These are phyloP conservation scores for Nothoprocta pentlandii DNA, from an alignment of 2,113 vertebrate genomes.

Conservation along the genomic window DNA sequence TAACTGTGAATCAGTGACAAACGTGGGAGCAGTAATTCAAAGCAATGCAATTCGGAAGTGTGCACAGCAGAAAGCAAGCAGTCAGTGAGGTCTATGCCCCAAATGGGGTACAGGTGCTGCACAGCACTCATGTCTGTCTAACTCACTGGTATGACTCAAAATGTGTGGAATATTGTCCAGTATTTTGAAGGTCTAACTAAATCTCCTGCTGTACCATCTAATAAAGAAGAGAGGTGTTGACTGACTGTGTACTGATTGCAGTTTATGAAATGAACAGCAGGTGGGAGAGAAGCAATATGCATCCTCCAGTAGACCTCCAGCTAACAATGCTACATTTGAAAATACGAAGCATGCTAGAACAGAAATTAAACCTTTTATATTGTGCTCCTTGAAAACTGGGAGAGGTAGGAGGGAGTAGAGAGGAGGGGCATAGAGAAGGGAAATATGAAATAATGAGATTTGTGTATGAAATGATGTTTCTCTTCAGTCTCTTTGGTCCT, in stretches of 20 bases:
- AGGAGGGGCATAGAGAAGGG: background rate
- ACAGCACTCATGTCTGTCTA: background rate
- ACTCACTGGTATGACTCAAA: background rate
- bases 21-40: background rate
- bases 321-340: conserved; percentile 3
- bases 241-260: conserved; percentile 60
- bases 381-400: background rate
- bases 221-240: conserved; percentile 57
- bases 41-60: background rate
- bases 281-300: conserved; percentile 71
- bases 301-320: conserved; percentile 51
- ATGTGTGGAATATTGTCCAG: background rate
- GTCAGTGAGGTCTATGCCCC: background rate
- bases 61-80: background rate
- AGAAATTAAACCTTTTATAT: conserved; percentile 32
- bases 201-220: conserved; percentile 41
- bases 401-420: background rate
- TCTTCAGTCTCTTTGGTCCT: background rate
- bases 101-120: background rate
- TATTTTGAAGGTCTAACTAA: conserved; percentile 15
- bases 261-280: conserved; percentile 73
- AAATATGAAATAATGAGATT: conserved; percentile 3
- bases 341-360: background rate
- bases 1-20: rapidly evolving
- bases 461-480: background rate